Base-by-base conservation (phyloP, 1,140 invertebrate species). In the Elymnias hypermnestra region DNA sequence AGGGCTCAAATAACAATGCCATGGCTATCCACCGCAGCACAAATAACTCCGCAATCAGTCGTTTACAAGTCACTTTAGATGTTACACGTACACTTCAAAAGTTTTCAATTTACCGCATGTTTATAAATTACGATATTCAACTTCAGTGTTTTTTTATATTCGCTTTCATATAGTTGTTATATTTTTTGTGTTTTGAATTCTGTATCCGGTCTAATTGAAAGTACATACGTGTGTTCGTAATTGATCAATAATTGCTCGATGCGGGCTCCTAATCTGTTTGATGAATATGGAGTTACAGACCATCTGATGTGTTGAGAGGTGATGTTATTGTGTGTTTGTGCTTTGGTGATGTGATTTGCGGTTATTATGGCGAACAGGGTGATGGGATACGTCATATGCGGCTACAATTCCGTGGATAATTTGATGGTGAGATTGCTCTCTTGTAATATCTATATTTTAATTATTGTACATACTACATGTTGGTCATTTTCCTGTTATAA, bases 321-420 rank as follows among this genome's bases (percentile, higher is more conserved):
- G 26, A n/a, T n/a, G n/a, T 9, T n/a, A 29, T 29, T 10, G 26
- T 29, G 9, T n/a, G n/a, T n/a, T n/a, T n/a, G n/a, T n/a, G n/a
- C n/a, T n/a, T 12, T 38, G 49, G 55, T 66, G 56, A 40, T 50
- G 39, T 37, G 21, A n/a, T 33, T 54, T 21, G 39, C 53, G 42
- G 31, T 59, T 21, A 63, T 56, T 10, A 84, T 84, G 81, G 74
- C 81, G 37, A 82, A 81, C 43, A 54, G 63, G 40, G 65, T 84
- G 56, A 84, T 84, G 76, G 81, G 81, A 38, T 84, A 84, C 45
- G 72, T 84, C 28, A 84, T 84, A 46, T 84, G 81, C 63, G 81
- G 81, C n/a, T 84, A 84, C 44, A 82, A 73, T 43, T 84, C 81
- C 26, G 76, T 84, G 7, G 81, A 84, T 55, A 83, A 84, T 71